Base-by-base conservation (phyloP, 2,797 vertebrate species). In the Varecia variegata region DNA sequence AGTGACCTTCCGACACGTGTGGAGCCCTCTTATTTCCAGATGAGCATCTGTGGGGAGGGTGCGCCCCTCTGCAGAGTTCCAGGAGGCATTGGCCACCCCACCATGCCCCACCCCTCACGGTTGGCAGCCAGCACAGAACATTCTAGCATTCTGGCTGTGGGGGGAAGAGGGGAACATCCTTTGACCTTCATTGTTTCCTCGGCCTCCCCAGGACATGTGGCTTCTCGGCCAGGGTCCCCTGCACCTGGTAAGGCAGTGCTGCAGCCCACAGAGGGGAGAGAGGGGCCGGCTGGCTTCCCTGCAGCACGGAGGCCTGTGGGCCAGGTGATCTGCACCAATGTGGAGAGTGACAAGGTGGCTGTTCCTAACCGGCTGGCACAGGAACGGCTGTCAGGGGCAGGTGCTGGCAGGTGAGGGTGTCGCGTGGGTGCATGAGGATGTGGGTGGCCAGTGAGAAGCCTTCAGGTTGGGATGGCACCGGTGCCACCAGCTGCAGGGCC, bases 311-410 rank as follows among this genome's bases (percentile, higher is more conserved):
- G 6, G 73, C 96, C 97, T 97, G 94, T 96, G 96, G 91, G 94
- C 93, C 93, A 97, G 96, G 96, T 65, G 92, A 96, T 93, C 94
- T 96, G 81, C 96, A 97, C 95, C 95, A 97, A 97, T 96, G 96
- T 98, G 96, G 71, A 97, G 83, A 88, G 90, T 97, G 98, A 98
- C 97, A 98, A 98, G 98, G 96, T 97, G 97, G 96, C 97, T 93
- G 62, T 97, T 97, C 95, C 73, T 96, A 87, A 92, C 84, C 77
- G 89, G 82, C 95, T 15, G 30, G 96, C 97, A 95, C n/a, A 87
- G 97, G 93, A 98, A 97, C 97, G 96, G 96, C 97, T 96, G 92
- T 95, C 97, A 79, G n/a, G 15, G 58, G 95, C 21, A 96, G 93
- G 96, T 97, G 93, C 95, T 96, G 96, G 97, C 97, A 97, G 97